These are phyloP conservation scores for Scopus umbretta DNA, from an alignment of 2,113 vertebrate species.

Conservation along the genomic window DNA sequence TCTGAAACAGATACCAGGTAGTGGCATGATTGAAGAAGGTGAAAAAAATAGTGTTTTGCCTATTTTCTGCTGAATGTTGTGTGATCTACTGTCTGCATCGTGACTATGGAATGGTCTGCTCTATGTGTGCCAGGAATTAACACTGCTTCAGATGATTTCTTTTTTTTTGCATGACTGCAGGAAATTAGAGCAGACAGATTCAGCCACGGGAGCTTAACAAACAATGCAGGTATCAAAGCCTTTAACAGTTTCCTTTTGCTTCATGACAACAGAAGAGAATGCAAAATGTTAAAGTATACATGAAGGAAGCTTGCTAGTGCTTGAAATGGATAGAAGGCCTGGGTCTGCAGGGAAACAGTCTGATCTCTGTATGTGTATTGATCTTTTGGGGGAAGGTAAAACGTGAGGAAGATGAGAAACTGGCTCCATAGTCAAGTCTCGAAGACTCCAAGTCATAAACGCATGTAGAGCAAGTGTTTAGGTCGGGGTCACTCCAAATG, in stretches of 20 bases:
- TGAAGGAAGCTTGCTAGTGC: not conserved
- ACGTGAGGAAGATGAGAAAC: not conserved
- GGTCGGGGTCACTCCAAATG: not conserved
- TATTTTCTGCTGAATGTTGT: not conserved
- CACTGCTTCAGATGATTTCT: not conserved
- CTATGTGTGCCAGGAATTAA: not conserved
- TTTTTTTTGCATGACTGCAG: not conserved
- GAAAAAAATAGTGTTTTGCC: not conserved
- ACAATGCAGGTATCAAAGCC: not conserved
- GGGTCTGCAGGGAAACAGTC: accelerated
- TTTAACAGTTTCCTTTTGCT: not conserved
- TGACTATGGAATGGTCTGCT: not conserved
- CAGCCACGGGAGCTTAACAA: not conserved
- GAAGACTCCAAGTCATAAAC: not conserved
- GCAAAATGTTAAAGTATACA: not conserved
- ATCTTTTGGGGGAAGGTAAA: no score
- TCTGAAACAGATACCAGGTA: not conserved
- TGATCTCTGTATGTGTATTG: accelerated
- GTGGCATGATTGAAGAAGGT: not conserved
- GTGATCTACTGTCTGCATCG: not conserved
- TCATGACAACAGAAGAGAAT: not conserved
- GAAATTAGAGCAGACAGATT: not conserved
- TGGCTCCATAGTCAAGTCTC: not conserved
- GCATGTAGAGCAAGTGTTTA: accelerated
- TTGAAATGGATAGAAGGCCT: not conserved